phyloP scores from a whole-genome alignment of 2,888 invertebrate species.

The Orthosia gothica region DNA sequence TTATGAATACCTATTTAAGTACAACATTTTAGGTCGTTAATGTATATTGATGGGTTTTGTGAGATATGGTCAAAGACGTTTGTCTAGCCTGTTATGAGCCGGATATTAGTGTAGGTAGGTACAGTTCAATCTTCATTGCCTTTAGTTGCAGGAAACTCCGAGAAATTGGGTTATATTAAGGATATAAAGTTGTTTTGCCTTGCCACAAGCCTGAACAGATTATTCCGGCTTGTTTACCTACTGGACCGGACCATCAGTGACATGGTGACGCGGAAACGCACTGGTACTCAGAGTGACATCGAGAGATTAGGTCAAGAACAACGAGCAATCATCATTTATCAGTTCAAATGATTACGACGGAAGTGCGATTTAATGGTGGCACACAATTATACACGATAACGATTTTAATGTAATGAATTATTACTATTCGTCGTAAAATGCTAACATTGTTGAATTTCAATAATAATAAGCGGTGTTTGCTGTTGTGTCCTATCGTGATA shows the following conservation, averaged over 20 bases:
- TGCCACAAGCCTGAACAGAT: background rate
- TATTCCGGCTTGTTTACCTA: slow-evolving; percentile 18
- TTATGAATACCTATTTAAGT: slow-evolving; percentile 28
- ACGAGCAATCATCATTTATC: slow-evolving; percentile 79
- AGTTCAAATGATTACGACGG: slow-evolving; percentile 76
- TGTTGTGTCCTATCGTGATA: slow-evolving; percentile 57
- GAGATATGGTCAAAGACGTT: slow-evolving; percentile 27
- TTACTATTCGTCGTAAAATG: slow-evolving; percentile 47
- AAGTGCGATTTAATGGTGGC: slow-evolving; percentile 70
- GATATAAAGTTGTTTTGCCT: background rate
- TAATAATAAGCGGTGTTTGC: slow-evolving; percentile 39
- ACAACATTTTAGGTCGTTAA: slow-evolving; percentile 35
- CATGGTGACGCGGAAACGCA: slow-evolving; percentile 71
- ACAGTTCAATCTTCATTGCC: background rate
- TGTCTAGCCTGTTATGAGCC: slow-evolving; percentile 6
- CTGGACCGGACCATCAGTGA: slow-evolving; percentile 23
- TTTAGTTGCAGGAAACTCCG: background rate
- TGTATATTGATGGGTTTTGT: slow-evolving; percentile 20
- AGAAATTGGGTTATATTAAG: too few relatives aligned
- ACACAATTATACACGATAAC: slow-evolving; percentile 68
- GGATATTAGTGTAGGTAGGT: background rate
- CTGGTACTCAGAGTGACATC: slow-evolving; percentile 71
- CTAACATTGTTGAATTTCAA: slow-evolving; percentile 46
- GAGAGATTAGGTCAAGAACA: slow-evolving; percentile 85
- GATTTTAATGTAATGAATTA: slow-evolving; percentile 62